phyloP scores from a whole-genome alignment of 2,113 vertebrate species.

The Sakesphorus luctuosus region DNA sequence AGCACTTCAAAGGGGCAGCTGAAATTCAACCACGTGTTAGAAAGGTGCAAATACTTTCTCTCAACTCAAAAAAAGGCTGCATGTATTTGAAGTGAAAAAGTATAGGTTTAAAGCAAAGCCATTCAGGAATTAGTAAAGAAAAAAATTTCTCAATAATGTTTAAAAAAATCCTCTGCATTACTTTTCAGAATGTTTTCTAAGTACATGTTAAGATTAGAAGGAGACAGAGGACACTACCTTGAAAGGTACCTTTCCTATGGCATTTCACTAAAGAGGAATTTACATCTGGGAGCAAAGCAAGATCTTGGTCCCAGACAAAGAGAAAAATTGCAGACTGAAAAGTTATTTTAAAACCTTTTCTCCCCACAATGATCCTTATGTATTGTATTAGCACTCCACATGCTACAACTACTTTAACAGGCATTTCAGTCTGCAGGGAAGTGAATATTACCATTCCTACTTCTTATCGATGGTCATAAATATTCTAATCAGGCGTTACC shows the following conservation, averaged over 20 bases:
- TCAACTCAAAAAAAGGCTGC: not conserved
- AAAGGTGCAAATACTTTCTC: not conserved
- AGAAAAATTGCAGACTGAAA: not conserved
- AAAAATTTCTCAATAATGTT: not conserved
- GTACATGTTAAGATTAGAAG: not conserved
- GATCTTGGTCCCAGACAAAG: not conserved
- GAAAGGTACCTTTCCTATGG: not conserved
- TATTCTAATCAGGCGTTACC: not conserved
- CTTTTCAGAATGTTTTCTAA: not conserved
- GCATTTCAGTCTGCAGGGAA: not conserved
- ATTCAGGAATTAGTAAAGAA: not conserved
- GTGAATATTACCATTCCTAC: not conserved
- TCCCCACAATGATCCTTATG: not conserved
- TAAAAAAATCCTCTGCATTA: not conserved
- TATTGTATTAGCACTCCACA: not conserved
- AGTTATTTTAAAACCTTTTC: conserved; percentile 23
- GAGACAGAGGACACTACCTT: not conserved
- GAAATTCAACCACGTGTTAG: not conserved
- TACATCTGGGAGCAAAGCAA: conserved; percentile 4
- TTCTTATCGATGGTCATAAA: not conserved
- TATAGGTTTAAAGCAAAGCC: not conserved
- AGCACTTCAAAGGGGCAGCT: conserved; percentile 2
- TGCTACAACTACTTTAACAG: not conserved
- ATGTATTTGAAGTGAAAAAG: not conserved
- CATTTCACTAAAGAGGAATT: conserved; percentile 20